Conservation (phyloP, 2,113 vertebrate genomes). For the Columba livia region DNA sequence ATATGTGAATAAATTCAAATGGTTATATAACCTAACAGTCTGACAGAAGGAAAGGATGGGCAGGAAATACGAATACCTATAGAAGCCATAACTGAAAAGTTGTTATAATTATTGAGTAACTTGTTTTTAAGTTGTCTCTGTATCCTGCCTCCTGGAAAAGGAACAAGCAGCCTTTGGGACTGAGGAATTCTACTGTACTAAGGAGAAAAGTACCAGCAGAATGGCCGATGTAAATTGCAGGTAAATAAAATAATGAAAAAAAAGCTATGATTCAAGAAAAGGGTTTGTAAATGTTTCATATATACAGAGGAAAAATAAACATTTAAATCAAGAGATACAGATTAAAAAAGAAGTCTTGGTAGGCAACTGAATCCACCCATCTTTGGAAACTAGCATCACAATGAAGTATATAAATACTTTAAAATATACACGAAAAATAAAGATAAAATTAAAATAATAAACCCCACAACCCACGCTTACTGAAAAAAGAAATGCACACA, state of each 20-base stretch:
- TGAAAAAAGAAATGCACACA: background rate
- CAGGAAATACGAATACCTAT: background rate
- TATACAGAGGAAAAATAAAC: background rate
- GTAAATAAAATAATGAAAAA: background rate
- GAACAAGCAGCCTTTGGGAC: background rate
- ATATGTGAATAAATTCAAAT: background rate
- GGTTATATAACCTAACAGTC: background rate
- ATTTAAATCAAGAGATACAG: background rate
- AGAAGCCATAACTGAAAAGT: background rate
- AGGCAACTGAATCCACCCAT: background rate
- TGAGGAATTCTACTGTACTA: background rate
- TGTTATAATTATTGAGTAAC: background rate
- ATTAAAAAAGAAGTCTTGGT: background rate
- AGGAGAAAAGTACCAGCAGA: background rate
- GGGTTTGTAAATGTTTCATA: background rate
- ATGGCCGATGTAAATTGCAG: background rate
- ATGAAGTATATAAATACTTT: background rate
- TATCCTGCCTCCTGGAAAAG: background rate
- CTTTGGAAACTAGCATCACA: background rate
- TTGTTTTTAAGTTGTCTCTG: background rate
- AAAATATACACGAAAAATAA: background rate
- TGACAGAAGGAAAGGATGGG: background rate
- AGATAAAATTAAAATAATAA: background rate
- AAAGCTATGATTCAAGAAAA: background rate
- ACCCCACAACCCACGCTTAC: background rate